These are phyloP conservation scores for Synanceia verrucosa DNA, from an alignment of 2,797 vertebrate genomes.

Conservation along the genomic window DNA sequence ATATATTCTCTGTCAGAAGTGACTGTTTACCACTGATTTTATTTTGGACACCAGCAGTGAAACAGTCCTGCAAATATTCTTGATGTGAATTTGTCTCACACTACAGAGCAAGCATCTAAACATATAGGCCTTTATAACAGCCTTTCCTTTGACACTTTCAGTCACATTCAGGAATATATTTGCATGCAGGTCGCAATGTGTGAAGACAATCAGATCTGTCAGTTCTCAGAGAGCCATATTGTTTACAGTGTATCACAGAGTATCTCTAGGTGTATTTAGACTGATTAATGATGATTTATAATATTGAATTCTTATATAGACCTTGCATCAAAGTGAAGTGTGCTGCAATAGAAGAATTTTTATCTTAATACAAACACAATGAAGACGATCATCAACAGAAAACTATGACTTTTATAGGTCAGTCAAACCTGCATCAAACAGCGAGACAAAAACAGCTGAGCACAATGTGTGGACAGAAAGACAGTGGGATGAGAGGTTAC, in stretches of 20 bases:
- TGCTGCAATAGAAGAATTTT: neutral
- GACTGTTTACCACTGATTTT: neutral
- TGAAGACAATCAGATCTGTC: neutral
- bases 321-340: accelerated
- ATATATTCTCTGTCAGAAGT: neutral
- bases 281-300: neutral
- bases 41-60: neutral
- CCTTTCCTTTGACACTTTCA: neutral
- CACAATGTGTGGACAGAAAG: neutral
- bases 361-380: neutral
- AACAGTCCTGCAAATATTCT: neutral
- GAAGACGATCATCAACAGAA: neutral
- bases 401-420: neutral
- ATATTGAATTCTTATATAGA: neutral
- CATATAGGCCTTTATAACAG: neutral
- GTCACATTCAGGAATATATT: neutral
- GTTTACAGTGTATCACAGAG: no score
- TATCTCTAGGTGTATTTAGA: neutral
- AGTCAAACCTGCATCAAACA: neutral
- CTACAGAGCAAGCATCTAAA: neutral
- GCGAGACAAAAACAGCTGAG: neutral
- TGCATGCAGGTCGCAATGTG: no score
- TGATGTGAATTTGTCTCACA: neutral
- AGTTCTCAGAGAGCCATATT: neutral
- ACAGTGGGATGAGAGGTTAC: neutral